Evolutionary conservation across 2,797 vertebrate species (phyloP).

Genomic region (Enteromius argenteus): DNA sequence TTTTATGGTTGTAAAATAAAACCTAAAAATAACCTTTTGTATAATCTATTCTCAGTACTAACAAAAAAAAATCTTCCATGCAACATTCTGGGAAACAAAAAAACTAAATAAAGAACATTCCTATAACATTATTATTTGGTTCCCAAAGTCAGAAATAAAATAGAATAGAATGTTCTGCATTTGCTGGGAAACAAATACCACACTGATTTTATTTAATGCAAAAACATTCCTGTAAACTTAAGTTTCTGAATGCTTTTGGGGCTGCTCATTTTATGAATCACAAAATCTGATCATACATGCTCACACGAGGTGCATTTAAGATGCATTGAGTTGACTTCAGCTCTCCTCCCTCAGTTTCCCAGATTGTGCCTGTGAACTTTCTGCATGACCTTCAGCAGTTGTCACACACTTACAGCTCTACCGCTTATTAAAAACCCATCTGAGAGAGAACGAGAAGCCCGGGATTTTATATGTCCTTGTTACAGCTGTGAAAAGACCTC

Average conservation of each 20-base stretch:
- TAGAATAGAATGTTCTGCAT: not conserved
- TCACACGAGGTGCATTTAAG: not conserved
- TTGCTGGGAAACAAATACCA: not conserved
- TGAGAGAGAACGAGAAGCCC: not conserved
- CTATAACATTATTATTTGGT: not conserved
- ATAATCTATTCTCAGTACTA: no score
- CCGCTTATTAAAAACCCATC: constrained; percentile 23
- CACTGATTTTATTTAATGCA: not conserved
- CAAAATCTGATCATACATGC: not conserved
- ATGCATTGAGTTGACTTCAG: not conserved
- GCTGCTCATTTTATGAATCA: not conserved
- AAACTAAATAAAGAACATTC: no score
- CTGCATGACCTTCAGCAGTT: constrained; percentile 11
- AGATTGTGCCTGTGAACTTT: constrained; percentile 12
- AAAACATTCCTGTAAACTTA: not conserved
- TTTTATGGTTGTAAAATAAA: not conserved
- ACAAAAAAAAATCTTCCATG: no score
- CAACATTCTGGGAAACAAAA: no score
- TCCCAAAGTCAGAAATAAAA: not conserved
- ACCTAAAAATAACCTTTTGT: not conserved
- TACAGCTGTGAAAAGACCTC: constrained; percentile 35
- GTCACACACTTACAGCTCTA: not conserved
- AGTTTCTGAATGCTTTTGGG: not conserved
- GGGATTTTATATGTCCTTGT: constrained; percentile 17
- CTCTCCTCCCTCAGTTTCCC: not conserved